These are phyloP conservation scores for Dastarcus helophoroides DNA, from an alignment of 2,888 invertebrate species.

Conservation along the genomic window DNA sequence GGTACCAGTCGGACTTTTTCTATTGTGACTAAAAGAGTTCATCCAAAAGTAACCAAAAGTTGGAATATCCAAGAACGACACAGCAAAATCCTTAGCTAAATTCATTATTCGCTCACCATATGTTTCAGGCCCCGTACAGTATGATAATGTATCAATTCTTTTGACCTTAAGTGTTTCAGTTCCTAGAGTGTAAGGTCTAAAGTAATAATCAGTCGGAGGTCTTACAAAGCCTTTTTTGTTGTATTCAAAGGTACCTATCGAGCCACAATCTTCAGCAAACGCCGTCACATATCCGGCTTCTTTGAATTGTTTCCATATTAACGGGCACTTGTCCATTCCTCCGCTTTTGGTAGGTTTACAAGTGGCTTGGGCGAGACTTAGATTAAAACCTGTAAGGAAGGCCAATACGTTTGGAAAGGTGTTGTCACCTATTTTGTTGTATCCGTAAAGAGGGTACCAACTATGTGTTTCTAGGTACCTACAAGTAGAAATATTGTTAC, in stretches of 20 bases:
- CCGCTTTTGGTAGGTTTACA: conserved; percentile 39
- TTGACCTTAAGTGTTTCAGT: conserved; percentile 40
- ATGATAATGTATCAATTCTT: conserved; percentile 30
- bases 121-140: conserved; percentile 46
- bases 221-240: conserved; percentile 52
- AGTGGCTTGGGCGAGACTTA: conserved; percentile 34
- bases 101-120: conserved; percentile 55
- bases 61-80: conserved; percentile 44
- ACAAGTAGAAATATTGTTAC: too few relatives aligned
- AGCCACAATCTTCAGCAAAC: conserved; percentile 65
- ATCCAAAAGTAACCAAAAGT: conserved; percentile 68
- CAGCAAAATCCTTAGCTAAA: conserved; percentile 53
- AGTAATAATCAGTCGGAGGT: conserved; percentile 69
- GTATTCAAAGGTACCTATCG: conserved; percentile 62
- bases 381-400: conserved; percentile 54
- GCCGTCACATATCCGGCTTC: conserved; percentile 63
- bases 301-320: conserved; percentile 69
- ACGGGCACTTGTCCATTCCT: conserved; percentile 56
- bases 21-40: conserved; percentile 58
- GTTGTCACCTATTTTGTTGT: conserved; percentile 70
- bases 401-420: conserved; percentile 87
- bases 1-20: conserved; percentile 49
- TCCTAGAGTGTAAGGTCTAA: conserved; percentile 49
- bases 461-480: conserved; percentile 47
- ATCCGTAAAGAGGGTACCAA: conserved; percentile 30